Base-by-base conservation (phyloP, 2,797 vertebrate genomes). In the Hapalemur alaotrensis region DNA sequence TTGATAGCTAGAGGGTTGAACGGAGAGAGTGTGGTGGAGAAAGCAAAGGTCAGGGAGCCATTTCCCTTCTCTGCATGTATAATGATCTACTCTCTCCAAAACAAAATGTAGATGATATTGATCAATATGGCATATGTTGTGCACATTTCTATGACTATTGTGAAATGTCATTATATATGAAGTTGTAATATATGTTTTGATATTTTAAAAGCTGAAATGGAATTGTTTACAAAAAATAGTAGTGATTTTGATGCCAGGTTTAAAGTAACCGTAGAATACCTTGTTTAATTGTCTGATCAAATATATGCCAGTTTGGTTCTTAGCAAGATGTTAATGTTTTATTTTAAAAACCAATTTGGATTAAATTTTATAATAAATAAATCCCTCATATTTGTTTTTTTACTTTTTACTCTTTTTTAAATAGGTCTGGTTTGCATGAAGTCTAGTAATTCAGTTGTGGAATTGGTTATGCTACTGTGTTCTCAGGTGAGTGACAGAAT, bases 391-490 rank as follows among this genome's bases (percentile, higher is more conserved):
- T 81, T 92, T 82, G 22, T 63, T 94, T 78, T 65, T 72, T 80
- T 15, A 69, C 50, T 82, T 93, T 90, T 20, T 97, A 93, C 1
- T 93, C 92, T 83, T 92, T 96, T 98, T 95, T 63, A 96, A 97
- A 28, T 98, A 99, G 99, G 99, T 98, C 98, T 99, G 98, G 99
- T 99, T 98, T 99, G 99, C 94, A 99, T 99, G 99, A 99, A 99
- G 98, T 99, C 99, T 79, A 99, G 99, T 99, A 99, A 99, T 98
- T 99, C 99, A 7, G 99, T 99, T 96, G 99, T 99, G 98, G 99
- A 99, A 97, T 98, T 99, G 98, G 99, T 99, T 98, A 99, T 99
- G 99, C 99, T 99, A 15, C 99, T 99, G 95, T 99, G 99, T 98
- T 99, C 99, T 97, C 99, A 99, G 99, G 99, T 99, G 98, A 99